phyloP scores from a whole-genome alignment of 2,113 vertebrate genomes.

The Pterocles burchelli region DNA sequence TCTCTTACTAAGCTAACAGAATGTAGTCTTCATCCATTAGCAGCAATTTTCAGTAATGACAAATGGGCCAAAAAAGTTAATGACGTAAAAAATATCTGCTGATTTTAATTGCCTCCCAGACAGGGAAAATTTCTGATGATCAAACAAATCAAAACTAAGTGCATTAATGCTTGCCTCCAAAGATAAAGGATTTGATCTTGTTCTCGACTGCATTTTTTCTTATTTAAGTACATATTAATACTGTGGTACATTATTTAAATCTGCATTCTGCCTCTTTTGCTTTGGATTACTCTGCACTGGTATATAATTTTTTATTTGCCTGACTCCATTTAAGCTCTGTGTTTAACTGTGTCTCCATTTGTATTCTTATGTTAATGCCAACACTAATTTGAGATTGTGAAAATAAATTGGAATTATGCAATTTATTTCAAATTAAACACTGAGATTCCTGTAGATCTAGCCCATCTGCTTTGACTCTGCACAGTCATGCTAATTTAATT shows the following conservation, averaged over 20 bases:
- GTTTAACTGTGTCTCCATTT: background rate
- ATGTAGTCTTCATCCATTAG: background rate
- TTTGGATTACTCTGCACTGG: background rate
- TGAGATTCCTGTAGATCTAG: background rate
- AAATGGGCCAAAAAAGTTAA: background rate
- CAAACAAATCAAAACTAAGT: background rate
- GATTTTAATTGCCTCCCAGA: background rate
- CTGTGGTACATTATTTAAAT: background rate
- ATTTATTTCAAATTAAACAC: conserved; percentile 33
- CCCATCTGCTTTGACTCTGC: background rate
- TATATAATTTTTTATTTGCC: background rate
- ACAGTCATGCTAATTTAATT: background rate
- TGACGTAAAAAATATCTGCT: background rate
- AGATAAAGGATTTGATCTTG: background rate
- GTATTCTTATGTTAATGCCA: background rate
- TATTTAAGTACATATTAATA: background rate
- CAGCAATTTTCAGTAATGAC: background rate
- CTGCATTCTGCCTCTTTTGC: background rate
- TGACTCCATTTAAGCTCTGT: background rate
- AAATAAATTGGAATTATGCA: background rate
- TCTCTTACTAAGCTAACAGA: background rate
- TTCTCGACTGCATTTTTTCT: background rate
- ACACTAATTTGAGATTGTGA: background rate
- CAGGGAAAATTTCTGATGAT: background rate
- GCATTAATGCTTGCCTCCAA: background rate